Conservation (phyloP, 2,113 vertebrate species). For the Mionectes macconnelli region DNA sequence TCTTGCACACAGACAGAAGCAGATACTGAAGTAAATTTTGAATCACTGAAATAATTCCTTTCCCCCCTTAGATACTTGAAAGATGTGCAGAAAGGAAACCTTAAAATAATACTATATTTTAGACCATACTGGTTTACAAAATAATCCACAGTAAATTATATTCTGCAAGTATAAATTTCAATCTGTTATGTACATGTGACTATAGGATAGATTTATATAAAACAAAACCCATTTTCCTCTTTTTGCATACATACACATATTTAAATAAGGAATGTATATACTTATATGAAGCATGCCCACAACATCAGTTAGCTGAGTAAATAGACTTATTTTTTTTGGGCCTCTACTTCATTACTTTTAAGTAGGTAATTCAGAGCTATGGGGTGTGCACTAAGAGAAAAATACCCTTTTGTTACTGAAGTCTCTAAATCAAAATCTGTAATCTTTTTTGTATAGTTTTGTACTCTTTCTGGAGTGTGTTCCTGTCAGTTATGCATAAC, state of each 20-base stretch:
- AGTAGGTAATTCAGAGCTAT: neutral
- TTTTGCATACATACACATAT: neutral
- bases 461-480: neutral
- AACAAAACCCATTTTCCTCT: neutral
- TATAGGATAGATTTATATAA: neutral
- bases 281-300: neutral
- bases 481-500: neutral
- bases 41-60: neutral
- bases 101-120: neutral
- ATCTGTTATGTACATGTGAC: neutral
- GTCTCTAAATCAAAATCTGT: neutral
- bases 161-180: neutral
- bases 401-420: accelerated
- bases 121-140: neutral
- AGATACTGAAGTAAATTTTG: neutral
- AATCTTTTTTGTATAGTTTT: neutral
- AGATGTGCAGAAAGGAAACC: neutral
- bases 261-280: neutral
- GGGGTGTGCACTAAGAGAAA: neutral
- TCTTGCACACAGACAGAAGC: neutral
- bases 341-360: neutral
- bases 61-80: neutral
- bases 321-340: neutral
- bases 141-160: neutral
- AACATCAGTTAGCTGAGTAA: neutral